Conservation (phyloP, 2,888 invertebrate species). For the Eupithecia exiguata region DNA sequence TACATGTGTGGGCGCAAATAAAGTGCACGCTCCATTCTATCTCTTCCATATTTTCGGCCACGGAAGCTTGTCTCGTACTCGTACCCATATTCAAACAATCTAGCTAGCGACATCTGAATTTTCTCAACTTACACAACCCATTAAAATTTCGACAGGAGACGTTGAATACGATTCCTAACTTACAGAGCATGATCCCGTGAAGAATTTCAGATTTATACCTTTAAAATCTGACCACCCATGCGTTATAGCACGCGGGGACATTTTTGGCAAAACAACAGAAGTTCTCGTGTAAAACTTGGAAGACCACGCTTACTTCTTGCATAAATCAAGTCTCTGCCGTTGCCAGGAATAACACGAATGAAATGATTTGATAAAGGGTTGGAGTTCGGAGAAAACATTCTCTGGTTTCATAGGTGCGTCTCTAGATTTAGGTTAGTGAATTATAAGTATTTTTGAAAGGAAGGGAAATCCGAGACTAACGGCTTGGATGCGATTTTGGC, state of each 20-base stretch:
- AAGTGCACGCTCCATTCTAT: too few relatives aligned
- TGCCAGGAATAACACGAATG: constrained; percentile 7
- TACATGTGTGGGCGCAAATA: too few relatives aligned
- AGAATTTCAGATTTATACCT: background rate
- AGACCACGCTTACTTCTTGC: constrained; percentile 23
- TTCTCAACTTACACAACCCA: background rate
- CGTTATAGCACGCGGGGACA: constrained; percentile 4
- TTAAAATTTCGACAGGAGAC: background rate
- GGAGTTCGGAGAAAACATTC: background rate
- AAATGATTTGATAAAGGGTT: constrained; percentile 14
- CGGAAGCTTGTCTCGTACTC: too few relatives aligned
- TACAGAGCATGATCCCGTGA: background rate
- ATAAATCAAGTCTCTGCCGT: constrained; percentile 24
- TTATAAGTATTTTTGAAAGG: background rate
- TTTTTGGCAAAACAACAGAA: constrained; percentile 43
- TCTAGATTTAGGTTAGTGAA: background rate
- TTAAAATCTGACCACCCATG: constrained; percentile 5
- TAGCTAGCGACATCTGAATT: too few relatives aligned
- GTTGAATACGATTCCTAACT: background rate
- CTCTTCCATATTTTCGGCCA: too few relatives aligned
- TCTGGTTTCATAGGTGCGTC: background rate
- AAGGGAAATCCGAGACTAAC: background rate
- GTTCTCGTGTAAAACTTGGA: constrained; percentile 29
- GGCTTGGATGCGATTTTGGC: background rate
- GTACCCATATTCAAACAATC: too few relatives aligned